Percentiles rank a stretch among this genome's conserved stretches.
These are phyloP conservation scores for Pempheris klunzingeri DNA, from an alignment of 2,797 vertebrate genomes.

Conservation along the genomic window DNA sequence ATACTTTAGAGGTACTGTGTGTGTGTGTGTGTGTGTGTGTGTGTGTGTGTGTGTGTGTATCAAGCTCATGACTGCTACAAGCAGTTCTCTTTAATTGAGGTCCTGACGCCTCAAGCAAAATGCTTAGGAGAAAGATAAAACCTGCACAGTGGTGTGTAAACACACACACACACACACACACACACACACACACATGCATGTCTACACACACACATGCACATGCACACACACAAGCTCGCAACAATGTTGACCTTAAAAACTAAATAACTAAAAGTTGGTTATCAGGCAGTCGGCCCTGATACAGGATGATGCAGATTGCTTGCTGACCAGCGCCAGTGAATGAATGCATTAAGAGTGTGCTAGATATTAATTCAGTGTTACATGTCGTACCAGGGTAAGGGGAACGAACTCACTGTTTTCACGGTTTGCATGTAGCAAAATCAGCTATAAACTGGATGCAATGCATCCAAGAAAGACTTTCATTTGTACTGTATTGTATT, in stretches of 20 bases:
- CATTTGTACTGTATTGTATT: background rate
- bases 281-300: conserved; percentile 31
- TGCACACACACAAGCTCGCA: conserved; percentile 36
- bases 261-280: conserved; percentile 55
- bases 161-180: conserved; percentile 27
- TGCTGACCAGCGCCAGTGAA: conserved; percentile 19
- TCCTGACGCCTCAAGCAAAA: conserved; percentile 77
- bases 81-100: conserved; percentile 80
- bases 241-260: conserved; percentile 62
- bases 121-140: conserved; percentile 74
- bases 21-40: conserved; percentile 29
- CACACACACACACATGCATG: conserved; percentile 47
- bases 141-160: conserved; percentile 70
- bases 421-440: background rate
- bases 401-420: background rate
- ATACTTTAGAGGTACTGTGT: conserved; percentile 64
- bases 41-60: conserved; percentile 33
- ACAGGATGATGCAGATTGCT: conserved; percentile 18
- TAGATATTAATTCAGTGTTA: conserved; percentile 31
- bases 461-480: background rate
- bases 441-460: background rate
- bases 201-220: conserved; percentile 37
- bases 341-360: conserved; percentile 19
- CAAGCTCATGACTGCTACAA: conserved; percentile 73
- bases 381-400: background rate